Conservation (phyloP, 2,888 invertebrate species). For the Phrixothrix hirtus region DNA sequence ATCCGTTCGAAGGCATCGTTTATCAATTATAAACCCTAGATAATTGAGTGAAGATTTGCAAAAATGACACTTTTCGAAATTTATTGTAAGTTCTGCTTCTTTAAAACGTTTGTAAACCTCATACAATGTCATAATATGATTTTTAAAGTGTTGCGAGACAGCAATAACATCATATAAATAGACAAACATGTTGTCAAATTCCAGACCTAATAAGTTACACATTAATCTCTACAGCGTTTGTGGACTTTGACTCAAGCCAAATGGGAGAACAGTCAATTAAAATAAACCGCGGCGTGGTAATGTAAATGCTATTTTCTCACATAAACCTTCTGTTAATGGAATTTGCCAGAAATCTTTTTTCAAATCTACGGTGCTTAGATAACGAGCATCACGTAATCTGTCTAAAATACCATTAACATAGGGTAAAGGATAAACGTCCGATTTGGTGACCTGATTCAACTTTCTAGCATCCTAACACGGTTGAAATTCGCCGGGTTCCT, state of each 20-base stretch:
- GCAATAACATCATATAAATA: slow-evolving; percentile 40
- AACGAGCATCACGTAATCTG: neutral
- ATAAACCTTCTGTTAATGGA: neutral
- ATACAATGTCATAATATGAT: slow-evolving; percentile 27
- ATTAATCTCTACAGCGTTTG: neutral
- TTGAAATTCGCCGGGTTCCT: neutral
- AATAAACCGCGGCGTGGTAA: neutral
- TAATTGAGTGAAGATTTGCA: slow-evolving; percentile 32
- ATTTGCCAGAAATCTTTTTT: neutral
- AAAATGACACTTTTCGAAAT: slow-evolving; percentile 37
- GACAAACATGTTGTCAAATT: slow-evolving; percentile 21
- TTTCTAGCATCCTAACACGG: neutral
- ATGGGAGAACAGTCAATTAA: neutral
- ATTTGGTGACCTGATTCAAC: neutral
- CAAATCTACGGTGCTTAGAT: neutral
- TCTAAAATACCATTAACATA: neutral
- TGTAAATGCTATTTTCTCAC: neutral
- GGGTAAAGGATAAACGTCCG: neutral
- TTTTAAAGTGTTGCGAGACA: slow-evolving; percentile 14
- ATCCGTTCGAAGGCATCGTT: slow-evolving; percentile 35
- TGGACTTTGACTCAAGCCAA: neutral
- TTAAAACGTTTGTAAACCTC: slow-evolving; percentile 27
- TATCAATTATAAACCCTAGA: slow-evolving; percentile 39
- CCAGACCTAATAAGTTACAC: neutral
- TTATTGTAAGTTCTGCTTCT: slow-evolving; percentile 35